Conservation (phyloP, 2,113 vertebrate genomes). For the Dipodomys stephensi region DNA sequence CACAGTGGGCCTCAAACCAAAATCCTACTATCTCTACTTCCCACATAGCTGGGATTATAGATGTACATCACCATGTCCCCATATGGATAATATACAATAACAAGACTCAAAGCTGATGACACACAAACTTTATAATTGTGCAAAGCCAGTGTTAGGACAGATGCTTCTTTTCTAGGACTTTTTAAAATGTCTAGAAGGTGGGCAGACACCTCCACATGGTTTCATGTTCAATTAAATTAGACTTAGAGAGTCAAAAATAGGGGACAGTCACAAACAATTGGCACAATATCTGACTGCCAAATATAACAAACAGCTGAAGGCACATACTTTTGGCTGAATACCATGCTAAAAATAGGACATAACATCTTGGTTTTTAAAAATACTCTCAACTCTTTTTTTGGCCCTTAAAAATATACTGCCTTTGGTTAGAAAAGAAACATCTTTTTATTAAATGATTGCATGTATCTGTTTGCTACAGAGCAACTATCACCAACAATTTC, state of each 20-base stretch:
- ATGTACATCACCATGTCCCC: too few species aligned
- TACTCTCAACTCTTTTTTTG: conserved; percentile 58
- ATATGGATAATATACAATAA: conserved; percentile 2
- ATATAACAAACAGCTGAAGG: conserved; percentile 83
- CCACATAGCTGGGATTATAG: too few species aligned
- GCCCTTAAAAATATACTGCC: conserved; percentile 47
- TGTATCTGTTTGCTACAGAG: conserved; percentile 40
- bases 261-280: conserved; percentile 72
- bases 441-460: conserved; percentile 52
- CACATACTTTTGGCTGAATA: conserved; percentile 79
- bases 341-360: conserved; percentile 84
- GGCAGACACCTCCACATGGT: conserved; percentile 69
- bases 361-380: conserved; percentile 72
- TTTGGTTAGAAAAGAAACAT: conserved; percentile 72
- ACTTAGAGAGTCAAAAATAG: conserved; percentile 77
- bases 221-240: conserved; percentile 77
- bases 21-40: too few species aligned
- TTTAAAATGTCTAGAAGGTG: conserved; percentile 77
- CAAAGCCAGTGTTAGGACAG: conserved; percentile 21
- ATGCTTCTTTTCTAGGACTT: conserved; percentile 26
- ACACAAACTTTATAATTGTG: background rate
- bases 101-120: conserved; percentile 24
- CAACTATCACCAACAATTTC: conserved; percentile 33
- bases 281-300: conserved; percentile 74
- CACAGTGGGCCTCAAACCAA: too few species aligned